A percentile compares a stretch with the other conserved stretches of the same genome.
Evolutionary conservation across 1,140 invertebrate genomes (phyloP).

Genomic region (Drosophila biarmipes): DNA sequence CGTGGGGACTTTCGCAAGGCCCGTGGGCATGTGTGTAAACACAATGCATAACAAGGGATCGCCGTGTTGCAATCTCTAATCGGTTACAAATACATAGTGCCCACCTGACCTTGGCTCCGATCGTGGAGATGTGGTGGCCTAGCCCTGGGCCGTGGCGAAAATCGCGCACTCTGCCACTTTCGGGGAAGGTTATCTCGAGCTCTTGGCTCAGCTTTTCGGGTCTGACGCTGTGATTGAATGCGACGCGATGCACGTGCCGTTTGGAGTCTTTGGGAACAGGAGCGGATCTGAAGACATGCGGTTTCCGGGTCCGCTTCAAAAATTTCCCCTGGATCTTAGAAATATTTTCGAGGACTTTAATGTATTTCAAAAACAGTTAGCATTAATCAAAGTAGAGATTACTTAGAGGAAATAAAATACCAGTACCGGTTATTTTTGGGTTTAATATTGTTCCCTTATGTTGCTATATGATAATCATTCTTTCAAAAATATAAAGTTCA

Average conservation of each 20-base stretch:
- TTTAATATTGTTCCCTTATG: too few relatives aligned
- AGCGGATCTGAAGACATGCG: neutral
- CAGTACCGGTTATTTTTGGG: too few relatives aligned
- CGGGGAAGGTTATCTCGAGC: conserved; percentile 26
- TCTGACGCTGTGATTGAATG: conserved; percentile 8
- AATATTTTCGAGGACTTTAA: neutral
- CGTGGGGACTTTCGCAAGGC: conserved; percentile 61
- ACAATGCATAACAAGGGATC: conserved; percentile 35
- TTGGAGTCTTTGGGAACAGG: conserved; percentile 7
- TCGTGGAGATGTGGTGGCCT: conserved; percentile 23
- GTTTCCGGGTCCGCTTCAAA: neutral
- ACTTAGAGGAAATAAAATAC: too few relatives aligned
- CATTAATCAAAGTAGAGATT: too few relatives aligned
- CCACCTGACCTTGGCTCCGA: conserved; percentile 69
- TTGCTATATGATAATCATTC: too few relatives aligned
- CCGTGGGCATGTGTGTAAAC: conserved; percentile 31
- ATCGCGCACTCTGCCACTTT: conserved; percentile 44
- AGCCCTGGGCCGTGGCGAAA: conserved; percentile 28
- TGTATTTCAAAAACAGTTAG: too few relatives aligned
- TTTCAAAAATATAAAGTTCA: too few relatives aligned
- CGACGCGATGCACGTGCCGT: conserved; percentile 25
- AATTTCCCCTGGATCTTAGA: neutral
- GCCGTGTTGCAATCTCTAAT: conserved; percentile 51
- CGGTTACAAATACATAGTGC: conserved; percentile 34
- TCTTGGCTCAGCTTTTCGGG: conserved; percentile 6